phyloP scores from a whole-genome alignment of 1,140 invertebrate genomes.

The Drosophila elegans region DNA sequence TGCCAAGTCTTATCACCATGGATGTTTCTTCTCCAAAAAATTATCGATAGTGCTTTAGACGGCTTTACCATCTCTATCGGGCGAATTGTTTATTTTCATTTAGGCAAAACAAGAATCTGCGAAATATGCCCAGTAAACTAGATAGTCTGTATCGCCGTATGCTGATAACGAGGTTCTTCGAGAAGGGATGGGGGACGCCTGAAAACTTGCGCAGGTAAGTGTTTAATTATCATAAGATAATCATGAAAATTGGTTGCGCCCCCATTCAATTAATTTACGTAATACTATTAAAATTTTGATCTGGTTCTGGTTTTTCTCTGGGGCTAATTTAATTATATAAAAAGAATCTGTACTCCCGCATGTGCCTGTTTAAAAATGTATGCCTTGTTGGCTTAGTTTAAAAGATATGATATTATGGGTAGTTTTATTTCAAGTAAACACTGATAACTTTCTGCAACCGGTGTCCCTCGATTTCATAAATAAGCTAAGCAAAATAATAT shows the following conservation, averaged over 20 bases:
- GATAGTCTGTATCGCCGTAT: slow-evolving; percentile 96
- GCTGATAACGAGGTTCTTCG: slow-evolving; percentile 96
- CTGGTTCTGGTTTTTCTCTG: neutral
- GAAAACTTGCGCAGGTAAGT: slow-evolving; percentile 94
- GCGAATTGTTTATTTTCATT: slow-evolving; percentile 41
- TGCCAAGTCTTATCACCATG: slow-evolving; percentile 19
- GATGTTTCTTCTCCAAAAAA: neutral
- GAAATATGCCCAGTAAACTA: slow-evolving; percentile 90
- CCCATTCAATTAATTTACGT: slow-evolving; percentile 23
- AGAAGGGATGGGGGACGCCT: slow-evolving; percentile 98
- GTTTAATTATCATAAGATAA: neutral
- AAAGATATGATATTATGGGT: neutral
- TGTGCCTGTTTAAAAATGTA: neutral
- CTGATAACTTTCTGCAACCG: neutral
- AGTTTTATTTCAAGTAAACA: neutral
- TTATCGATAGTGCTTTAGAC: slow-evolving; percentile 22
- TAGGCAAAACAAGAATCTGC: slow-evolving; percentile 25
- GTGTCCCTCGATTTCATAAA: neutral
- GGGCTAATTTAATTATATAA: neutral
- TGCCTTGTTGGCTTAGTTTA: neutral
- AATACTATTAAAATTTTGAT: slow-evolving; percentile 11
- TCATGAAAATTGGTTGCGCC: neutral
- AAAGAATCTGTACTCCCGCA: neutral
- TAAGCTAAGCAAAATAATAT: neutral
- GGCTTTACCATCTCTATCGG: slow-evolving; percentile 26